These are phyloP conservation scores for Tokudaia muenninki DNA, from an alignment of 2,797 vertebrate genomes.

Conservation along the genomic window DNA sequence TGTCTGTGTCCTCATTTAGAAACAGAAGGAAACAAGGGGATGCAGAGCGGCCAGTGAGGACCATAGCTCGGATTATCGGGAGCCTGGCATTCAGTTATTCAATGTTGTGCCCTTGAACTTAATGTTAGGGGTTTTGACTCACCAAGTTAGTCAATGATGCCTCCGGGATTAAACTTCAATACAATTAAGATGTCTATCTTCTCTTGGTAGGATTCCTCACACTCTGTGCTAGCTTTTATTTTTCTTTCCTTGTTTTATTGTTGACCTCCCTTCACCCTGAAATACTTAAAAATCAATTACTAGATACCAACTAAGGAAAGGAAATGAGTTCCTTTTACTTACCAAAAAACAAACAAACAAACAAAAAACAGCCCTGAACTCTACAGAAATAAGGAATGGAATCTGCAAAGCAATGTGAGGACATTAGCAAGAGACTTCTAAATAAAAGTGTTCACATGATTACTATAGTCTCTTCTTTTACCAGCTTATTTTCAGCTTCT, in stretches of 20 bases:
- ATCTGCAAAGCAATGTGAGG: background rate
- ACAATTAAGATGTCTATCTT: conserved; percentile 80
- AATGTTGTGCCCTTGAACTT: conserved; percentile 87
- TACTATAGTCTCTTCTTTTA: background rate
- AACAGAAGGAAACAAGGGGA: conserved; percentile 87
- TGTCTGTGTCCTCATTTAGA: conserved; percentile 90
- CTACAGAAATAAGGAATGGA: background rate
- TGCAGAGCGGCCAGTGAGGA: conserved; percentile 84
- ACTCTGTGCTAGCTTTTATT: background rate
- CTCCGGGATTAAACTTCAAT: conserved; percentile 57
- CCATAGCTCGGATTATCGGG: conserved; percentile 82
- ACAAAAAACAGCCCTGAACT: background rate
- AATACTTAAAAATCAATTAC: conserved; percentile 73
- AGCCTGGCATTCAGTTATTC: conserved; percentile 80
- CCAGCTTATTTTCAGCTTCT: background rate
- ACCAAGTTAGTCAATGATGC: conserved; percentile 70
- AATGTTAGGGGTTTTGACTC: conserved; percentile 77
- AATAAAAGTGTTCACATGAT: background rate
- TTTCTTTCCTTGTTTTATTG: conserved; percentile 17
- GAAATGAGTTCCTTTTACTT: background rate
- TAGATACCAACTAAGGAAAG: background rate
- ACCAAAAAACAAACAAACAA: background rate
- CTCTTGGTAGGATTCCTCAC: conserved; percentile 60
- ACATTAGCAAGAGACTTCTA: background rate
- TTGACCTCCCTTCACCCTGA: conserved; percentile 57